Base-by-base conservation (phyloP, 2,797 vertebrate genomes). In the Amphiprion clarkii region DNA sequence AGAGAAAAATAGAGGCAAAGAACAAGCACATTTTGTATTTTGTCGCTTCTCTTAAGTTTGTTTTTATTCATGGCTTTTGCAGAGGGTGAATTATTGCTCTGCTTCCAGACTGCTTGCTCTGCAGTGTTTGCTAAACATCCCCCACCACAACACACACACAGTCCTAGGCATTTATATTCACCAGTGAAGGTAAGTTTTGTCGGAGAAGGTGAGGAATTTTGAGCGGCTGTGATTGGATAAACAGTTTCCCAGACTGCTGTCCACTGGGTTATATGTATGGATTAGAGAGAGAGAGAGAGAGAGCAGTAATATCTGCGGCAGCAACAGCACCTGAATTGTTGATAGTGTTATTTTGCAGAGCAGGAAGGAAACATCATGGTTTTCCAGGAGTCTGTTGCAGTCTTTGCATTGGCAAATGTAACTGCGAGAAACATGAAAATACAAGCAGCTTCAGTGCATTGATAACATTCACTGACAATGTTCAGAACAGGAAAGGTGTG, bases 21-120 rank as follows among this genome's bases (percentile, higher is more conserved):
- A 80, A 73, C 6, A 59, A 83, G 68, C 74, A 44, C 44, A 67
- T 81, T 81, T 74, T 74, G 31, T 64, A 48, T 64, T 73, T 80
- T 67, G 78, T 85, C 39, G 65, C 67, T 79, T 81, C 72, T 67
- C 71, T 83, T 79, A 75, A 81, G 66, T 85, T 85, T 70, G 69
- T 85, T 89, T 87, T 83, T 86, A 83, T 88, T 86, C 61, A 78
- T 83, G 74, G 69, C 36, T 75, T 83, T 79, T 74, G 70, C 79
- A 70, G 76, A 66, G 66, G 56, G 14, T 81, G 81, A 89, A 80
- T 87, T 85, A 83, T 90, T 81, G 67, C 78, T 80, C n/a, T 68
- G 76, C 81, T 82, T 77, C 75, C 69, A 80, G 76, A 71, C 70
- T 74, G 85, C 86, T 88, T 33, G 76, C 85, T 84, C 87, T 82